Conservation (phyloP, 2,888 invertebrate genomes). For the Epinotia nisella region DNA sequence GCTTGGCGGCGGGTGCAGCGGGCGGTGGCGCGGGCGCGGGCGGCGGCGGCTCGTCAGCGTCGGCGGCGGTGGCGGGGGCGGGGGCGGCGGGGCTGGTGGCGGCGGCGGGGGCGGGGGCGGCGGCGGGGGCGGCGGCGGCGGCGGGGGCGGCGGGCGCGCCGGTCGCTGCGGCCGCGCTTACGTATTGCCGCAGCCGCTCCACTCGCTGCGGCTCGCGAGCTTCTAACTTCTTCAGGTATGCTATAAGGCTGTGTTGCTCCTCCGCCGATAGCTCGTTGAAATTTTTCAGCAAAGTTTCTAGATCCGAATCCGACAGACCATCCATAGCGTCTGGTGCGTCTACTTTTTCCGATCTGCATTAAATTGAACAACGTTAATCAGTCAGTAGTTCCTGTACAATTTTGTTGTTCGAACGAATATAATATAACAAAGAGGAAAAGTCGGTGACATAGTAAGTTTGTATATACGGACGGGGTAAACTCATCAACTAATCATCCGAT, state of each 20-base stretch:
- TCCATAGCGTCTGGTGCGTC: slow-evolving; percentile 85
- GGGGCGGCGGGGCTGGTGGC: slow-evolving; percentile 10
- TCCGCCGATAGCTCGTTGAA: slow-evolving; percentile 90
- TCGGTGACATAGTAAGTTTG: too few relatives aligned
- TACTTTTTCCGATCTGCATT: slow-evolving; percentile 61
- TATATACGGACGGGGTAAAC: too few relatives aligned
- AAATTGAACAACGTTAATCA: slow-evolving; percentile 6
- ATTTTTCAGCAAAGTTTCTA: slow-evolving; percentile 91
- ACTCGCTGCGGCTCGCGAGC: slow-evolving; percentile 91
- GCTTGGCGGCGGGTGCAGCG: slow-evolving; percentile 30
- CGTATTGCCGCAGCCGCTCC: slow-evolving; percentile 90
- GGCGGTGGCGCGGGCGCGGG: slow-evolving; percentile 23
- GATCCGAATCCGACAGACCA: slow-evolving; percentile 90
- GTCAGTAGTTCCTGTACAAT: not conserved
- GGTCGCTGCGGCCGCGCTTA: slow-evolving; percentile 79
- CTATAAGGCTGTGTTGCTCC: slow-evolving; percentile 93
- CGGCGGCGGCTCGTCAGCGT: slow-evolving; percentile 16
- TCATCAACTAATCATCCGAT: too few relatives aligned
- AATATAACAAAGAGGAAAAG: too few relatives aligned
- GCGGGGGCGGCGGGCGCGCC: slow-evolving; percentile 35
- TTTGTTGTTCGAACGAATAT: too few relatives aligned
- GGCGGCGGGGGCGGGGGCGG: slow-evolving; percentile 36
- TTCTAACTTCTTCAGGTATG: slow-evolving; percentile 92
- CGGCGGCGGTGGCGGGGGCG: slow-evolving; percentile 39
- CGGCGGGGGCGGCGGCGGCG: slow-evolving; percentile 37